phyloP scores from a whole-genome alignment of 2,113 vertebrate genomes.

The Desmodus rotundus region DNA sequence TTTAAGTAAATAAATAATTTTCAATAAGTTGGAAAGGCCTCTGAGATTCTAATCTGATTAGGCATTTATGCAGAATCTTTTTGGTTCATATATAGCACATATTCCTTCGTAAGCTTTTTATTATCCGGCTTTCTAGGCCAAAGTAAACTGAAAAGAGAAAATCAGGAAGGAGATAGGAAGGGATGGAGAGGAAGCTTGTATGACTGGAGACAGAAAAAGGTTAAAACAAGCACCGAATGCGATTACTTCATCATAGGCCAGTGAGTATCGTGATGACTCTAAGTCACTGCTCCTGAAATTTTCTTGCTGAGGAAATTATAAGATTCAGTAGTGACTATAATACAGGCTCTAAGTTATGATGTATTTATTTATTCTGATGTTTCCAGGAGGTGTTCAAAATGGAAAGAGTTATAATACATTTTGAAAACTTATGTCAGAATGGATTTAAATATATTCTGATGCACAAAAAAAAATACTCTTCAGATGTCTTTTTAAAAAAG shows the following conservation, averaged over 20 bases:
- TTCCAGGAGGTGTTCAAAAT: constrained; percentile 15
- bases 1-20: background rate
- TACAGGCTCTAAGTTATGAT: background rate
- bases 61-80: background rate
- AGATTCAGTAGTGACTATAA: background rate
- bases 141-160: constrained; percentile 46
- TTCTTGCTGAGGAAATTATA: background rate
- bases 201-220: constrained; percentile 17
- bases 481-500: background rate
- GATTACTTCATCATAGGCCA: background rate
- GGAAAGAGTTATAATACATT: background rate
- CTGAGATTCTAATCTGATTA: background rate
- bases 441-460: background rate
- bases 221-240: background rate
- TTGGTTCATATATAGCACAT: constrained; percentile 9
- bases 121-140: constrained; percentile 30
- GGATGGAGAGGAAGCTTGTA: background rate
- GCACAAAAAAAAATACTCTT: background rate
- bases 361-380: background rate
- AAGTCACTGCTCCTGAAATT: background rate
- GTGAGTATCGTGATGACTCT: background rate
- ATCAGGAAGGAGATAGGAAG: constrained; percentile 25
- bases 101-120: background rate
- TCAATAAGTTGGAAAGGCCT: background rate
- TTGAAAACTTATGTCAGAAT: constrained; percentile 26